Base-by-base conservation (phyloP, 1,140 invertebrate species). In the Stegodyphus dumicola region DNA sequence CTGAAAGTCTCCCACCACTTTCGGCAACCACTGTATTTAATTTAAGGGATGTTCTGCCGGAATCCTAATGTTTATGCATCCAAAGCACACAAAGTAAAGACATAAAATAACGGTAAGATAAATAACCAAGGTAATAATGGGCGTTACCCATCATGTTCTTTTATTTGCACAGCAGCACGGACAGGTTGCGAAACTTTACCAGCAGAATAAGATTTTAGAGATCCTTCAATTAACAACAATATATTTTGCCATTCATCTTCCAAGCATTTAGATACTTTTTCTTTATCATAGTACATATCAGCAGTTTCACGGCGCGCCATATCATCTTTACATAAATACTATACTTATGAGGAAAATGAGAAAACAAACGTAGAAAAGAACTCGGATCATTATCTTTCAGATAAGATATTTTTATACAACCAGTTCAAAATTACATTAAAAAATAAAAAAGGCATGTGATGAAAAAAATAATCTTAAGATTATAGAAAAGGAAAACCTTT, bases 201-300 rank as follows among this genome's bases (percentile, higher is more conserved):
- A 67, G 65, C 65, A n/a, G 65, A 67, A n/a, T 67, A 67, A 2
- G 65, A 67, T n/a, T 67, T 67, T 17, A 67, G 17, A 15, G 65
- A 1, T 67, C n/a, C 17, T 17, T 67, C 65, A 15, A 67, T 17
- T n/a, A 17, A 67, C 9, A 60, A 9, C 9, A 60, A 9, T 60
- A 60, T 10, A 17, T 17, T 15, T 67, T 18, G 3, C 65, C 65
- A 67, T 67, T 67, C 65, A 7, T 6, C 17, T 17, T 67, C 10
- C 17, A 67, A 17, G 6, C 17, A 67, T 67, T 67, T 18, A 15
- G 17, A 67, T n/a, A 67, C 65, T n/a, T 17, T n/a, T 67, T 67
- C 65, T 13, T 13, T 67, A 67, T 17, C 17, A 7, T 15, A 67
- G n/a, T 67, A 67, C 5, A 10, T 60, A 60, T 9, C 15, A 60